Evolutionary conservation across 2,888 invertebrate species (phyloP).

Genomic region (Chrysolina haemoptera): DNA sequence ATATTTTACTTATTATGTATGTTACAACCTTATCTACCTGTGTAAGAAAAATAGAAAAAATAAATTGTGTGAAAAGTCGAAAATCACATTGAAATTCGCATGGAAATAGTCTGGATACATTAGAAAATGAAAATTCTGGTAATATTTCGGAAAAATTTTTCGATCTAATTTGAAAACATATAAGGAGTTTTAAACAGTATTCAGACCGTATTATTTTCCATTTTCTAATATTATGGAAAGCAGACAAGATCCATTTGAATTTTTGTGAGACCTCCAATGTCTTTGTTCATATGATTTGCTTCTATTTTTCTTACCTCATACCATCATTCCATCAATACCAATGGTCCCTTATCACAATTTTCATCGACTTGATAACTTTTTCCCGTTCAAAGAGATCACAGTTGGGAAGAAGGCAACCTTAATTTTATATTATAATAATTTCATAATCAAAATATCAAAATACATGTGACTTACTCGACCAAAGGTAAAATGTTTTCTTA

Average conservation of each 20-base stretch:
- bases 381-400: conserved; percentile 65
- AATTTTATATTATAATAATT: conserved; percentile 34
- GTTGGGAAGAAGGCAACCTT: conserved; percentile 68
- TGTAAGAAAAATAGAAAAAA: neutral
- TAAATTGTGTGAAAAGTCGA: neutral
- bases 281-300: too few relatives aligned
- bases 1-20: neutral
- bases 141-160: too few relatives aligned
- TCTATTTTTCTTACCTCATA: conserved; percentile 21
- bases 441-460: conserved; percentile 7
- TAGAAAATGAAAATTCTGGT: too few relatives aligned
- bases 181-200: too few relatives aligned
- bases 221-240: too few relatives aligned
- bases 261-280: too few relatives aligned
- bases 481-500: neutral
- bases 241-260: too few relatives aligned
- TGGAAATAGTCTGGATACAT: too few relatives aligned
- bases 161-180: too few relatives aligned
- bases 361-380: conserved; percentile 55
- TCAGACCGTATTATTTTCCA: too few relatives aligned
- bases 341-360: conserved; percentile 66
- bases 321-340: conserved; percentile 47
- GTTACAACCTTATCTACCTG: neutral
- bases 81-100: too few relatives aligned
- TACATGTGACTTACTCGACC: neutral